These are phyloP conservation scores for Lagopus leucura DNA, from an alignment of 2,113 vertebrate species.

Conservation along the genomic window DNA sequence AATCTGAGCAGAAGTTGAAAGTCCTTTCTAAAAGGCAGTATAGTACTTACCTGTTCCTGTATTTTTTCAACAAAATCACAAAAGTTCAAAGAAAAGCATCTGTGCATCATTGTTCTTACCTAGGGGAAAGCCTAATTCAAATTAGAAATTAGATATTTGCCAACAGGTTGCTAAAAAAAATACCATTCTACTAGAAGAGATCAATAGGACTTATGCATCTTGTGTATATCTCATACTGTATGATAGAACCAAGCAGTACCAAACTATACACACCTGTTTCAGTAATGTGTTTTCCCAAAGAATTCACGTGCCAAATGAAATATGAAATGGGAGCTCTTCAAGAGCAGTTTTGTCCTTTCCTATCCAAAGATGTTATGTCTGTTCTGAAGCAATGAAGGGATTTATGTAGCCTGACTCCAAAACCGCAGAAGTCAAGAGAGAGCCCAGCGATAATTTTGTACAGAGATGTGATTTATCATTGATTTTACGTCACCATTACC, in stretches of 20 bases:
- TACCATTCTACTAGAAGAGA: neutral
- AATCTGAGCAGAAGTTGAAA: neutral
- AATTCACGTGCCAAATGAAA: neutral
- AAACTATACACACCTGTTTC: neutral
- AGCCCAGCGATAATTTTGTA: slow-evolving; percentile 11
- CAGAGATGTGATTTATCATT: slow-evolving; percentile 24
- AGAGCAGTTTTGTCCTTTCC: neutral
- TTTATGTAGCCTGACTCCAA: slow-evolving; percentile 6
- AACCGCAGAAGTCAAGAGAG: neutral
- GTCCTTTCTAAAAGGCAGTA: neutral
- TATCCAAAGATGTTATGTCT: neutral
- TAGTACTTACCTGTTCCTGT: neutral
- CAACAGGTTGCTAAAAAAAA: neutral
- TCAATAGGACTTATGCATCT: neutral
- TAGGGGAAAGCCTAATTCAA: neutral
- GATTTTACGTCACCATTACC: slow-evolving; percentile 15
- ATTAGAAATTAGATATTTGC: neutral
- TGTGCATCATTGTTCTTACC: neutral
- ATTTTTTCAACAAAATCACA: neutral
- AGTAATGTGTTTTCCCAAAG: neutral
- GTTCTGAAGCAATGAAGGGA: neutral
- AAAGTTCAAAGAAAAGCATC: neutral
- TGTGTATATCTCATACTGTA: neutral
- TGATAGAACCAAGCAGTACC: neutral
- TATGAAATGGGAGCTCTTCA: neutral